These are phyloP conservation scores for Heliconius congener DNA, from an alignment of 1,140 invertebrate genomes.

Conservation along the genomic window DNA sequence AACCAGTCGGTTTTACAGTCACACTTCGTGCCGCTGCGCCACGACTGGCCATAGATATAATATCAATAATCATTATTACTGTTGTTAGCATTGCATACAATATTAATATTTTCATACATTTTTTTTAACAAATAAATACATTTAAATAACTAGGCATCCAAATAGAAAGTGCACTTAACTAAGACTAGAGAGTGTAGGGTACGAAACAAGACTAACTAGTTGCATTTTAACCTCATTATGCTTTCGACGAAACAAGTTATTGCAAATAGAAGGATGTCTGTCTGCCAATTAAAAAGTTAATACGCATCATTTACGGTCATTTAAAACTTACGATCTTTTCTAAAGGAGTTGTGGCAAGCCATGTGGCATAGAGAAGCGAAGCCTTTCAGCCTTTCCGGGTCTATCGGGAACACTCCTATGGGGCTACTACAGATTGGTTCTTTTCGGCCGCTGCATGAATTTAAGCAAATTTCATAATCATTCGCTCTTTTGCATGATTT, in stretches of 20 bases:
- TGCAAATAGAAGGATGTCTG: constrained; percentile 16
- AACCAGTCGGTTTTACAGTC: too few species aligned
- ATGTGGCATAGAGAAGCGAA: constrained; percentile 73
- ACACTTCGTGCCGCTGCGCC: too few species aligned
- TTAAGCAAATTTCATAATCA: constrained; percentile 64
- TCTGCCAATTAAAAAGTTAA: neutral
- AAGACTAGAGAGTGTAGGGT: constrained; percentile 18
- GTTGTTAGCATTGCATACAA: too few species aligned
- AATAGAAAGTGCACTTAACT: constrained; percentile 18
- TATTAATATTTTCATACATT: too few species aligned
- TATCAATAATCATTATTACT: too few species aligned
- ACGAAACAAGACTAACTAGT: constrained; percentile 17
- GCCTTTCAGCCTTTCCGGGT: constrained; percentile 63
- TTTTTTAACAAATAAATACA: neutral
- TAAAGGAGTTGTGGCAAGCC: constrained; percentile 74
- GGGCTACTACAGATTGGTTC: constrained; percentile 66
- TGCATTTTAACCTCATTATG: constrained; percentile 29
- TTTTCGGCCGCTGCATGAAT: constrained; percentile 58
- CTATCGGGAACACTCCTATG: constrained; percentile 47
- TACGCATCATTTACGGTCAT: neutral
- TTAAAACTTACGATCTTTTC: constrained; percentile 62
- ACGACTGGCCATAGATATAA: too few species aligned
- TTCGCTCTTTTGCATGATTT: constrained; percentile 50
- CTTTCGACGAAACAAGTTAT: constrained; percentile 15
- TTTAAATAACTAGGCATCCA: constrained; percentile 2